A percentile compares a stretch with the other conserved stretches of the same genome.
These are phyloP conservation scores for Armadillidium nasatum DNA, from an alignment of 1,140 invertebrate genomes.

Conservation along the genomic window DNA sequence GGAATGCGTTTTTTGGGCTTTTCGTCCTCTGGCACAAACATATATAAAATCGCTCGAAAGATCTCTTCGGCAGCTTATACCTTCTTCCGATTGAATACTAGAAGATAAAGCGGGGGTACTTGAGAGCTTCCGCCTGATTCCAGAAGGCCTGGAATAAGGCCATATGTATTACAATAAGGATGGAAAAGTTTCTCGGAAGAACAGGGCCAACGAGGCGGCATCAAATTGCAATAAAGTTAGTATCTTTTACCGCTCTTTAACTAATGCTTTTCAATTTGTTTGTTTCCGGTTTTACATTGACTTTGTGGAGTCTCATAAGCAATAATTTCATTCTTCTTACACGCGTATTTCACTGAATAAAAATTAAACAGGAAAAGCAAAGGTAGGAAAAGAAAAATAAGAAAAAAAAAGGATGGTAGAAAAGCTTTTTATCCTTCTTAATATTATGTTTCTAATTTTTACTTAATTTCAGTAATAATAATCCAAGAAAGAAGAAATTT, in stretches of 20 bases:
- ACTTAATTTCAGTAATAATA: conserved; percentile 3
- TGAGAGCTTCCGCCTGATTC: not conserved
- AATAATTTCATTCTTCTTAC: no score
- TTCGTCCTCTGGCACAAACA: not conserved
- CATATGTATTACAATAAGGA: conserved; percentile 41
- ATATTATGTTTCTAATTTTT: conserved; percentile 3
- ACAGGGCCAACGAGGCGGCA: conserved; percentile 29
- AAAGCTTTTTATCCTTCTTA: not conserved
- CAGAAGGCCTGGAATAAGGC: conserved; percentile 29
- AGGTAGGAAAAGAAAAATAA: no score
- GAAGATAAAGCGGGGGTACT: not conserved
- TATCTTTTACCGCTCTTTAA: conserved; percentile 29
- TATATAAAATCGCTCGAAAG: not conserved
- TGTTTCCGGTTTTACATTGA: not conserved
- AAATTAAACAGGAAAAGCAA: no score
- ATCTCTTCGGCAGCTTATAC: not conserved
- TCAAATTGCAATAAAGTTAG: conserved; percentile 39
- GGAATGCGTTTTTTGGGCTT: not conserved
- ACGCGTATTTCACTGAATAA: no score
- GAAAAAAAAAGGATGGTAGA: no score
- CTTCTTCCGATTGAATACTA: conserved; percentile 13
- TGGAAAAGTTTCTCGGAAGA: conserved; percentile 34
- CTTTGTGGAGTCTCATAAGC: not conserved
- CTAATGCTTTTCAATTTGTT: conserved; percentile 1
- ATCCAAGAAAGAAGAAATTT: not conserved